Evolutionary conservation across 2,888 invertebrate genomes (phyloP), one percentile per base, ranked within the genome.

Genomic region (Nasonovia ribisnigri): DNA sequence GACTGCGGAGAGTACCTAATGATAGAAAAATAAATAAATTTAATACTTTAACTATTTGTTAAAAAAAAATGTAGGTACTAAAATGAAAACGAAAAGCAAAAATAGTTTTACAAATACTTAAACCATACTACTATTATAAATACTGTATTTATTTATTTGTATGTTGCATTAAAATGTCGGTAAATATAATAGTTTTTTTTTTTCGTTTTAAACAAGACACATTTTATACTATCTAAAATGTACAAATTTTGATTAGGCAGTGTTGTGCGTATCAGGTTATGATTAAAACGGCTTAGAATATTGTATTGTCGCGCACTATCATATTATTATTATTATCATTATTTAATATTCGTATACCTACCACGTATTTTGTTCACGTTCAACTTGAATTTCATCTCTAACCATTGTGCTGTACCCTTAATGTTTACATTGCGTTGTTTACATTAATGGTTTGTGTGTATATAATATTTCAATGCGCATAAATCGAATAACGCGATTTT

Each of bases 351-450:
- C 8, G 4, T 26, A 43, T 29, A 84, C 11, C n/a, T 29, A 84
- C 11, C n/a, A 51, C n/a, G 36, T 77, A 77, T 48, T 90, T 36
- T 48, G 26, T 77, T 48, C 48, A 90, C 67, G 67, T 90, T 90
- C 5, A 36, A 90, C 48, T 26, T 13, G 4, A 67, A 77, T 90
- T 67, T 46, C 43, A 89, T n/a, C 48, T 43, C 4, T 3, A 46
- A 48, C 26, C 46, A n/a, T 67, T 77, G 36, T 90, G 77, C 60
- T 13, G 24, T n/a, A 90, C 20, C 16, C 46, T 26, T n/a, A 46
- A 67, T 90, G 46, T 48, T 67, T 90, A 46, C 57, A 46, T 46
- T 46, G 48, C 46, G 13, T 67, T 77, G 11, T 77, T 48, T 48
- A 90, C 24, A 48, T 48, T 42, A 46, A 48, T n/a, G 48, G 24